Conservation (phyloP, 2,113 vertebrate genomes). For the Chionomys nivalis region DNA sequence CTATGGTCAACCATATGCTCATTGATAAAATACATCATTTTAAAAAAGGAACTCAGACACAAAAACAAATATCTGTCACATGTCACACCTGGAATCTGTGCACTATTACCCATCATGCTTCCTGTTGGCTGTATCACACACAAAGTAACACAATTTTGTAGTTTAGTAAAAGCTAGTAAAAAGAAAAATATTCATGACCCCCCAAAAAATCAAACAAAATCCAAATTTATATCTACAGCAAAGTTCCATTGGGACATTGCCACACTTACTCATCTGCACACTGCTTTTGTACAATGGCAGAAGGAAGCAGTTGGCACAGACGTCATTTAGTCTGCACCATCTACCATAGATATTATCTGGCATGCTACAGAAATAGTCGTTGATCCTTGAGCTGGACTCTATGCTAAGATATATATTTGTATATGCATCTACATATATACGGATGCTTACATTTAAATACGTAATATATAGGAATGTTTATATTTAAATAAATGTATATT, state of each 20-base stretch:
- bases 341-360: conserved; percentile 2
- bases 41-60: not conserved
- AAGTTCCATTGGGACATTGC: conserved; percentile 16
- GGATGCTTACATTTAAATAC: not conserved
- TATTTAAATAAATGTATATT: not conserved
- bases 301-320: not conserved
- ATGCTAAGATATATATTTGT: not conserved
- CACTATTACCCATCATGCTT: not conserved
- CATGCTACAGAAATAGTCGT: not conserved
- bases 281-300: not conserved
- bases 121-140: not conserved
- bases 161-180: not conserved
- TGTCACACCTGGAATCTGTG: not conserved
- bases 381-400: not conserved
- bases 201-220: not conserved
- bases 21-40: not conserved
- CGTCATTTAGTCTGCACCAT: not conserved
- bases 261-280: not conserved
- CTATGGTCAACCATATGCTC: not conserved
- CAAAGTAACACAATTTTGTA: not conserved
- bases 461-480: not conserved
- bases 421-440: not conserved
- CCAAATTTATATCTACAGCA: not conserved
- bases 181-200: not conserved
- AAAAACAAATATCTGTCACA: not conserved